Base-by-base conservation (phyloP, 2,797 vertebrate genomes). In the Tapera naevia region DNA sequence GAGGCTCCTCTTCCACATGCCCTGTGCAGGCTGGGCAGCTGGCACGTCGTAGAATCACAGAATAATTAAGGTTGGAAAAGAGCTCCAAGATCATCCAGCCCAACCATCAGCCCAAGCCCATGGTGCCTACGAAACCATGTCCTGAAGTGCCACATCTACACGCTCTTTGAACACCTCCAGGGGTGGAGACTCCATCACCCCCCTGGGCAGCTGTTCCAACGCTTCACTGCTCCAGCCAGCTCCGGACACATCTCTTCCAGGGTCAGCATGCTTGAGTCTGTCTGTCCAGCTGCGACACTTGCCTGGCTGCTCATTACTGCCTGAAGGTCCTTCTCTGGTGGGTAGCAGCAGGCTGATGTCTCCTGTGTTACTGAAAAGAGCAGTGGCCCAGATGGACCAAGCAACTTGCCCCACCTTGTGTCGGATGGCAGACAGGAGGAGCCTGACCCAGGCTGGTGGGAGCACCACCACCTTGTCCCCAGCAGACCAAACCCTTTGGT, bases 221-320 rank as follows among this genome's bases (percentile, higher is more conserved):
- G 39, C n/a, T n/a, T 41, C 39, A 41, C 39, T 39, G 41, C 30
- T 27, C 58, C 64, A 64, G 74, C 10, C 6, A 3, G 27, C 7
- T 37, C 15, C 3, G 62, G 37, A 66, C 51, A 56, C n/a, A 24
- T 48, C 56, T 8, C 21, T 45, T 32, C 70, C 28, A 69, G 33
- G 30, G 21, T 32, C 46, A 80, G 30, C 13, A 6, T 6, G 13
- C 39, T 67, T 3, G 5, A 28, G 56, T 33, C 41, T 2, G 0
- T 19, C 81, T 67, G 13, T 27, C 58, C 30, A 15, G 25, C 62
- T 85, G 46, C 50, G 43, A 37, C 17, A 13, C 37, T 28, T 67
- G 33, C 33, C 72, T 78, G 58, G 60, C 30, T 3, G 2, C 62
- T 45, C 25, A 9, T 17, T 17, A 71, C 37, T 16, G 50, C 28